Evolutionary conservation across 2,113 vertebrate genomes (phyloP).

Genomic region (Gymnocephalus cernua): DNA sequence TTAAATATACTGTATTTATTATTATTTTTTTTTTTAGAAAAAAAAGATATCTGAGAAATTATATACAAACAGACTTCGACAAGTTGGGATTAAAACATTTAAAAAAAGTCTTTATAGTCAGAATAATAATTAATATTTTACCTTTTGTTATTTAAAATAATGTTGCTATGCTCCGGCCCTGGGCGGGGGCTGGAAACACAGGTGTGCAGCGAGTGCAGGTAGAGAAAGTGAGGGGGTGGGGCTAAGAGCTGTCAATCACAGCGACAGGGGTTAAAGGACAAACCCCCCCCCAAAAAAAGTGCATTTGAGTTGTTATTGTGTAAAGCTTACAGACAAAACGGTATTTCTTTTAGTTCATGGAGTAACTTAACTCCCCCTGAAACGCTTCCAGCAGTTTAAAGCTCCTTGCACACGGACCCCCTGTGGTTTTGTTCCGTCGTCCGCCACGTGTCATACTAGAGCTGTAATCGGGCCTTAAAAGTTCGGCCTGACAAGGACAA

Average conservation of each 20-base stretch:
- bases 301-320: background rate
- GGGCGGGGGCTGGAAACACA: slow-evolving; percentile 14
- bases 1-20: slow-evolving; percentile 48
- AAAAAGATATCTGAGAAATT: slow-evolving; percentile 53
- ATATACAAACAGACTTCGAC: slow-evolving; percentile 62
- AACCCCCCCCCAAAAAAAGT: background rate
- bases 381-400: no score
- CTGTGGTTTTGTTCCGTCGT: no score
- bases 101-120: slow-evolving; percentile 60
- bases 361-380: no score
- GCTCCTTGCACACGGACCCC: no score
- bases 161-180: slow-evolving; percentile 20
- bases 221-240: slow-evolving; percentile 45
- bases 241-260: slow-evolving; percentile 70
- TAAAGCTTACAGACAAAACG: background rate
- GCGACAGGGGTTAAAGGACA: slow-evolving; percentile 64
- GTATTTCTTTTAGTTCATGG: no score
- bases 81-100: slow-evolving; percentile 70
- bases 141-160: slow-evolving; percentile 70
- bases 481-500: no score
- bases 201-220: slow-evolving; percentile 65
- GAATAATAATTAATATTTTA: slow-evolving; percentile 56
- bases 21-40: no score
- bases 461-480: no score
- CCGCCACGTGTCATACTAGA: no score